A percentile compares a stretch with the other conserved stretches of the same genome.
Conservation (phyloP, 1,140 invertebrate genomes). For the Stegodyphus mimosarum region DNA sequence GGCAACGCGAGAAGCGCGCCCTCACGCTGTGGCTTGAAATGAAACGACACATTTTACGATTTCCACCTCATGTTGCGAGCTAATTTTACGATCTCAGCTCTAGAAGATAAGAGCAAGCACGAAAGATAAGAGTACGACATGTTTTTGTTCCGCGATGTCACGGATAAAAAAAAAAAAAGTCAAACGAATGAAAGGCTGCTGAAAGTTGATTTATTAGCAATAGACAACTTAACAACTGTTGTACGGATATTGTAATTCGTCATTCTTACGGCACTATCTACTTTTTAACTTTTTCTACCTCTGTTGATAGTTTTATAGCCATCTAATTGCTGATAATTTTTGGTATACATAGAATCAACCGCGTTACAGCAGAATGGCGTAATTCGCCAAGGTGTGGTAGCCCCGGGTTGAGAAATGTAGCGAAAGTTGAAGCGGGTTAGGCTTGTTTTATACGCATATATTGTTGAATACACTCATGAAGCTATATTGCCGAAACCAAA, state of each 20-base stretch:
- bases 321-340: too few species aligned
- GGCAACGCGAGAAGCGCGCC: constrained; percentile 49
- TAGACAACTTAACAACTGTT: constrained; percentile 54
- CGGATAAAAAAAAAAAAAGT: neutral
- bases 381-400: too few species aligned
- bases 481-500: too few species aligned
- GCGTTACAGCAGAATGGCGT: too few species aligned
- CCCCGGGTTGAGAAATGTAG: too few species aligned
- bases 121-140: neutral
- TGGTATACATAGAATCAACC: too few species aligned
- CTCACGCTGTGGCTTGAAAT: constrained; percentile 26
- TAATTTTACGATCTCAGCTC: constrained; percentile 48
- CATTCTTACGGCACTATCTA: constrained; percentile 1
- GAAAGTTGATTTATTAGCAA: constrained; percentile 52
- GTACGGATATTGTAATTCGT: constrained; percentile 48
- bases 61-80: constrained; percentile 52
- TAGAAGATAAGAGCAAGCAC: constrained; percentile 29
- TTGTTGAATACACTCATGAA: too few species aligned
- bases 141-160: neutral
- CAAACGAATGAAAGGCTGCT: neutral
- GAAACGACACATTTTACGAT: constrained; percentile 59
- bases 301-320: too few species aligned
- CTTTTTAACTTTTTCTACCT: too few species aligned
- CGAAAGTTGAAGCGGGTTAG: too few species aligned
- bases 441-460: too few species aligned